phyloP scores from a whole-genome alignment of 2,113 vertebrate species.

The Pygoscelis adeliae region DNA sequence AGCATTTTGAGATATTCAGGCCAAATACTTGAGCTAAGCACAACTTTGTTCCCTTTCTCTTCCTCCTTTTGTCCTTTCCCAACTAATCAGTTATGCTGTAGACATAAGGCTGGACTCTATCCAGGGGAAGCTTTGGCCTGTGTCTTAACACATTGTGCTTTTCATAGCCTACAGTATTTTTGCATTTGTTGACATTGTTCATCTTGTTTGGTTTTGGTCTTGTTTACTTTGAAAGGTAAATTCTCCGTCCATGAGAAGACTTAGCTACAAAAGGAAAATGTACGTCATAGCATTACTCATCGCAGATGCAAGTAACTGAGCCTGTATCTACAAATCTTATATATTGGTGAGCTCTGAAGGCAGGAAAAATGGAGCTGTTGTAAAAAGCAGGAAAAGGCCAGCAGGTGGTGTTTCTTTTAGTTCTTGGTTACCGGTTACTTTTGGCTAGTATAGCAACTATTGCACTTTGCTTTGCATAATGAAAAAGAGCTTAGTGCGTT shows the following conservation, averaged over 20 bases:
- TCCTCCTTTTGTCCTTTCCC: neutral
- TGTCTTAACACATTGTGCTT: neutral
- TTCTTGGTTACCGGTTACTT: neutral
- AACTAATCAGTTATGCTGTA: neutral
- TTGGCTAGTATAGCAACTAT: neutral
- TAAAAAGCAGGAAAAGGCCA: neutral
- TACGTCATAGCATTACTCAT: neutral
- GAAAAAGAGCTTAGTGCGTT: neutral
- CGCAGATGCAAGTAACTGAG: neutral
- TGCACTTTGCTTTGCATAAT: neutral
- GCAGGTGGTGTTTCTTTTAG: neutral
- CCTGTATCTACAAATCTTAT: neutral
- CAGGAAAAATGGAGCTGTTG: neutral
- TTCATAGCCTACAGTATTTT: neutral
- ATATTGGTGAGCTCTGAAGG: neutral
- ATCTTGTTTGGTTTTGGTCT: neutral
- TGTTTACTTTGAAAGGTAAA: neutral
- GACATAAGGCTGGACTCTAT: neutral
- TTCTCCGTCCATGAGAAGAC: neutral
- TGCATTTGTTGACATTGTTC: neutral
- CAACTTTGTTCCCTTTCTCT: neutral
- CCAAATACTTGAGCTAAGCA: neutral
- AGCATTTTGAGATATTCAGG: neutral
- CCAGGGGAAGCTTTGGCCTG: neutral
- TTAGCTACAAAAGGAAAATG: neutral